Evolutionary conservation across 2,113 vertebrate species (phyloP).

Genomic region (Calypte anna): DNA sequence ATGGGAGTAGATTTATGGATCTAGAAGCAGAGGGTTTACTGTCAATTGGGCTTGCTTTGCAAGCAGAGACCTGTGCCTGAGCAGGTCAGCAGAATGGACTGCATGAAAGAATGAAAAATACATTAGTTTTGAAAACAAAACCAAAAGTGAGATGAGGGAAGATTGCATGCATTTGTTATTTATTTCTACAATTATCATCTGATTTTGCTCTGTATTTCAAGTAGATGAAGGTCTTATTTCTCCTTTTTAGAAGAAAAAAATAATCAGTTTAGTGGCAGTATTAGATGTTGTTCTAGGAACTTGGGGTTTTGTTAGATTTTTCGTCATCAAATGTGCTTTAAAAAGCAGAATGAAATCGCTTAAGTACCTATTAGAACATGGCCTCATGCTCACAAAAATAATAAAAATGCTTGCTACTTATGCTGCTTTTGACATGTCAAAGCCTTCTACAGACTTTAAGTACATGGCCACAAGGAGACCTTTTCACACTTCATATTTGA

Average conservation of each 20-base stretch:
- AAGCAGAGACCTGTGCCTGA: constrained; percentile 33
- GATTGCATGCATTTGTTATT: constrained; percentile 1
- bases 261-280: not conserved
- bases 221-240: not conserved
- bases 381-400: not conserved
- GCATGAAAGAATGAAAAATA: constrained; percentile 3
- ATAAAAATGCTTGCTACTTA: not conserved
- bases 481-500: not conserved
- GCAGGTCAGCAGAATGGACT: constrained; percentile 11
- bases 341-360: not conserved
- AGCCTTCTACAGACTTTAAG: not conserved
- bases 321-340: not conserved
- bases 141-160: constrained; percentile 1
- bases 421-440: not conserved
- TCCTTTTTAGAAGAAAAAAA: not conserved
- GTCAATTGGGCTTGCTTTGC: constrained; percentile 19
- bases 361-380: not conserved
- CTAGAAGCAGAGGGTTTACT: not conserved
- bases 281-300: not conserved
- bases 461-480: not conserved
- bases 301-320: not conserved
- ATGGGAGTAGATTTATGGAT: constrained; percentile 26
- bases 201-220: constrained; percentile 24
- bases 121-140: constrained; percentile 1
- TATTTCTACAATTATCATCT: constrained; percentile 46